Base-by-base conservation (phyloP, 2,113 vertebrate species). In the Dasyprocta punctata region DNA sequence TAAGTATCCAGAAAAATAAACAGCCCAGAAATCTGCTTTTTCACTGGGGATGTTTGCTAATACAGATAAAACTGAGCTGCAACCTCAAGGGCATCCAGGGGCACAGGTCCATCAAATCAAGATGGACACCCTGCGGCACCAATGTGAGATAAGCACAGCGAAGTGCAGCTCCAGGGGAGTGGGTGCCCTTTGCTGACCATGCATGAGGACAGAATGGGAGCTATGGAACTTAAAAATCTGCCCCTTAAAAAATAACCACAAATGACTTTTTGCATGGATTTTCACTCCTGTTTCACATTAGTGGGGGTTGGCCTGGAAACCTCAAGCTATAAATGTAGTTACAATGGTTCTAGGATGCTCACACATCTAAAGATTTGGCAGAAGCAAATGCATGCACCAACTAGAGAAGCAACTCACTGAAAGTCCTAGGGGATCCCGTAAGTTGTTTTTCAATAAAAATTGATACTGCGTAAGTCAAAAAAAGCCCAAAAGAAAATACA, bases 311-410 rank as follows among this genome's bases (percentile, higher is more conserved):
- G 71, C 78, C 80, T 73, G 71, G 73, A 97, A 96, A 89, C 28
- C 54, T 71, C 61, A 97, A 73, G 71, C 38, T 73, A 3, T 63
- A 75, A 90, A 86, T 85, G 92, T 84, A 85, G 49, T 90, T 95
- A 82, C 86, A 95, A 58, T 94, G 63, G 33, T 80, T 85, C 78
- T 95, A n/a, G 5, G 69, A 58, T 67, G 61, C 78, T 92, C 80
- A 44, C 81, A 26, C 17, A n/a, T 80, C 54, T 86, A 33, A 47
- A 22, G 47, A 33, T 63, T 47, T 81, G 20, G 78, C 61, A 73
- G 63, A 36, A 80, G 84, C 36, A 92, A 88, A 97, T 36, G 71
- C 54, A 86, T 84, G 86, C n/a, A 7, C 49, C 80, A 78, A 75
- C 73, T 33, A 77, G 28, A 84, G 17, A 24, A 88, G 54, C 58